Evolutionary conservation across 2,888 invertebrate genomes (phyloP).

Genomic region (Pimpla rufipes): DNA sequence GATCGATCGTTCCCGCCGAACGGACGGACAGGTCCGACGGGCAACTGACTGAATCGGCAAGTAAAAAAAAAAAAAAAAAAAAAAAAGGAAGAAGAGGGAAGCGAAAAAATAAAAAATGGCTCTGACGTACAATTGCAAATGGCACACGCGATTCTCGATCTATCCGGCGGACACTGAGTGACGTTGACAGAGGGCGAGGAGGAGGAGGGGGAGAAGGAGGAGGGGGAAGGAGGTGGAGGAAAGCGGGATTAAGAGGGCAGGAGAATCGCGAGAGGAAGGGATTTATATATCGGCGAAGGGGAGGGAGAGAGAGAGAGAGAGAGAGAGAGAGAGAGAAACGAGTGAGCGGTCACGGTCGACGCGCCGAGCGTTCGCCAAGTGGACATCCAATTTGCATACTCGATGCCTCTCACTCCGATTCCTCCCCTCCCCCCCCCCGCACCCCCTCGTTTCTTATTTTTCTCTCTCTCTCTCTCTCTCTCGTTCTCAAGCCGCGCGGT

Average conservation of each 20-base stretch:
- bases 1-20: conserved; percentile 53
- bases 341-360: conserved; percentile 71
- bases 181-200: conserved; percentile 61
- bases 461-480: conserved; percentile 35
- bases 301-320: conserved; percentile 32
- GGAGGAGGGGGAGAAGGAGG: conserved; percentile 46
- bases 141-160: conserved; percentile 60
- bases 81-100: conserved; percentile 24
- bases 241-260: conserved; percentile 60
- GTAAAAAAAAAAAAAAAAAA: conserved; percentile 5
- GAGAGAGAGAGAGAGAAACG: conserved; percentile 43
- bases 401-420: conserved; percentile 60
- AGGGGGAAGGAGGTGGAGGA: conserved; percentile 57
- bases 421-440: conserved; percentile 22
- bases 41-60: conserved; percentile 11
- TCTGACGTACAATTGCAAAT: conserved; percentile 56
- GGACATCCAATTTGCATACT: conserved; percentile 79
- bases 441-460: conserved; percentile 23
- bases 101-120: conserved; percentile 10
- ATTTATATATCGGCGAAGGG: conserved; percentile 52
- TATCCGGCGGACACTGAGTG: conserved; percentile 61
- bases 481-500: conserved; percentile 58
- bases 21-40: conserved; percentile 27
- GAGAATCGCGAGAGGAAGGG: conserved; percentile 42
- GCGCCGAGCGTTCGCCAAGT: conserved; percentile 71